phyloP scores from a whole-genome alignment of 2,797 vertebrate genomes.

The Rhynchotus rufescens region DNA sequence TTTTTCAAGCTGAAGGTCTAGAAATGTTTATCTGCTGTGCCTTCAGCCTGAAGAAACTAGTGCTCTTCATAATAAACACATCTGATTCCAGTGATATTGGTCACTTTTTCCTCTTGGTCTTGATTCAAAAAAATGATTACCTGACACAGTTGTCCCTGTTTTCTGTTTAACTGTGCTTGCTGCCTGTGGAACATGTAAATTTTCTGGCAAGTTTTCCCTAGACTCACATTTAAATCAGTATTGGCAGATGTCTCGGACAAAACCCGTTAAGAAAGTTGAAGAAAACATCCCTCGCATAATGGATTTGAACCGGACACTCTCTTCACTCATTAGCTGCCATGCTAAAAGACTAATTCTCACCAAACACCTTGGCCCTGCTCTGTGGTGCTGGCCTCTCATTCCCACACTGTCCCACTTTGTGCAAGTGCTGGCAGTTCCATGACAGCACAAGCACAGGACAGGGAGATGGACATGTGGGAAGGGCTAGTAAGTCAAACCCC shows the following conservation, averaged over 20 bases:
- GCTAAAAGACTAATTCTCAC: background rate
- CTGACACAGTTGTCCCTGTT: background rate
- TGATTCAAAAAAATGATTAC: background rate
- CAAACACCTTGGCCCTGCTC: rapidly evolving
- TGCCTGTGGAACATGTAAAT: background rate
- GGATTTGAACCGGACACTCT: background rate
- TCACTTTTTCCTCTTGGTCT: rapidly evolving
- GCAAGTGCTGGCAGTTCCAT: too few relatives aligned
- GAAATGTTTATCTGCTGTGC: background rate
- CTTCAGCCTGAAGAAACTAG: background rate
- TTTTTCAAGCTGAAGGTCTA: background rate
- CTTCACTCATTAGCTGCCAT: background rate
- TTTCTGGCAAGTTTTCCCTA: background rate
- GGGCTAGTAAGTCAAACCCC: background rate
- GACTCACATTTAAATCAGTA: background rate
- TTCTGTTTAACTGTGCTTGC: background rate
- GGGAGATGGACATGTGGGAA: background rate
- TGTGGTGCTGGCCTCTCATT: background rate
- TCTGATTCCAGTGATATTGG: rapidly evolving
- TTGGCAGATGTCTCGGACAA: background rate
- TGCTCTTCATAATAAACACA: background rate
- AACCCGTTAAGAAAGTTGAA: background rate
- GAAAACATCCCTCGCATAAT: background rate
- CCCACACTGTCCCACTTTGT: background rate
- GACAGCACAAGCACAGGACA: background rate